Conservation (phyloP, 2,888 invertebrate genomes). For the Yponomeuta evonymella region DNA sequence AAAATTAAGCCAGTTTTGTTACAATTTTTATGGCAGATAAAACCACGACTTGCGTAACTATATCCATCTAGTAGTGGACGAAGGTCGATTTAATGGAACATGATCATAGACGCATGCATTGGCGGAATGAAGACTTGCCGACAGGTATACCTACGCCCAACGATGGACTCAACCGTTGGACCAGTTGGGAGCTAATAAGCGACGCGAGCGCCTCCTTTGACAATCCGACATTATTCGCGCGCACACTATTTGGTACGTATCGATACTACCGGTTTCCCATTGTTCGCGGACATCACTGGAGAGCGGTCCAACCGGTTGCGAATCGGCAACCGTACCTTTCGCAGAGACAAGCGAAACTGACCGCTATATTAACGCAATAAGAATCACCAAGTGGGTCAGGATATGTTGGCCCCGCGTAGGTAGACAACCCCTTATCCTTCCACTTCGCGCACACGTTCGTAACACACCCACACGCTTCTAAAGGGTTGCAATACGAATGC, state of each 20-base stretch:
- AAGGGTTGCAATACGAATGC: background rate
- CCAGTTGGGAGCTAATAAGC: no score
- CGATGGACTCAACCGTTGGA: no score
- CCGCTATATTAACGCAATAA: background rate
- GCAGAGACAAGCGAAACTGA: background rate
- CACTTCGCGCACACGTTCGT: background rate
- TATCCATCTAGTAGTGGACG: no score
- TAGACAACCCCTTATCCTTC: conserved; percentile 1
- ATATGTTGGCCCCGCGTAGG: background rate
- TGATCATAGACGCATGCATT: no score
- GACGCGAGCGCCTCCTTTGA: background rate
- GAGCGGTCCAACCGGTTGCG: background rate
- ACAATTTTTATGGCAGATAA: no score
- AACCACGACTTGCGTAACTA: no score
- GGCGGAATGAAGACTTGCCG: no score
- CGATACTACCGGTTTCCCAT: background rate
- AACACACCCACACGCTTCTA: background rate
- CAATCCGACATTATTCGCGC: background rate
- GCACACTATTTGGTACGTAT: background rate
- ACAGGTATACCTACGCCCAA: no score
- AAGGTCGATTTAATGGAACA: no score
- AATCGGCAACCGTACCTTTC: background rate
- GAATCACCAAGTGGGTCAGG: background rate
- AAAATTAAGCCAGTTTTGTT: no score
- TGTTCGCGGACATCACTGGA: background rate